Conservation (phyloP, 2,888 invertebrate species). For the Pristionchus arcanus region DNA sequence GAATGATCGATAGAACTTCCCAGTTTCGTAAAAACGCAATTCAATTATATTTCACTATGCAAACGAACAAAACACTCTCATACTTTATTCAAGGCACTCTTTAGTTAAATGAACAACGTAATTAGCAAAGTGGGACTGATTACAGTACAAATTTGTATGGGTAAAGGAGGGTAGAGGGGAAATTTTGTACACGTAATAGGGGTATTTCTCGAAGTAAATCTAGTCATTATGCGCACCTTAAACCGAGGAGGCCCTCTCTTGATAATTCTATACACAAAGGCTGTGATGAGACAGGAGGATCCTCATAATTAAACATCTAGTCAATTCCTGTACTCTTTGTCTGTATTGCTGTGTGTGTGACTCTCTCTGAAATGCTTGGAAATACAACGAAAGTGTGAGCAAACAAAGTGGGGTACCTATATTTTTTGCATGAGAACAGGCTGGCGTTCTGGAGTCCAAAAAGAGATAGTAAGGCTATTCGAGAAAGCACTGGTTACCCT, state of each 20-base stretch:
- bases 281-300: not conserved
- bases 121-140: not conserved
- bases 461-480: not conserved
- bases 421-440: conserved; percentile 22
- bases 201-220: conserved; percentile 40
- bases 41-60: not conserved
- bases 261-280: conserved; percentile 20
- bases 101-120: conserved; percentile 15
- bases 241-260: not conserved
- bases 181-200: conserved; percentile 35
- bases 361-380: conserved; percentile 24
- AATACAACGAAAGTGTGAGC: conserved; percentile 24
- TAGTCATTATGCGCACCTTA: conserved; percentile 45
- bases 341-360: conserved; percentile 37
- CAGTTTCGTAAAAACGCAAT: not conserved
- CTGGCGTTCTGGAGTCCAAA: not conserved
- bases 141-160: conserved; percentile 29
- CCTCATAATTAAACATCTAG: conserved; percentile 25
- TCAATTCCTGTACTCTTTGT: conserved; percentile 33
- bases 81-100: conserved; percentile 51
- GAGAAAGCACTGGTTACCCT: conserved; percentile 22
- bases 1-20: not conserved
- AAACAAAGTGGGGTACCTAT: not conserved
- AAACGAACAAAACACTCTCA: conserved; percentile 18
- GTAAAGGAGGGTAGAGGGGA: not conserved